Base-by-base conservation (phyloP, 2,113 vertebrate genomes). In the Platysternon megacephalum region DNA sequence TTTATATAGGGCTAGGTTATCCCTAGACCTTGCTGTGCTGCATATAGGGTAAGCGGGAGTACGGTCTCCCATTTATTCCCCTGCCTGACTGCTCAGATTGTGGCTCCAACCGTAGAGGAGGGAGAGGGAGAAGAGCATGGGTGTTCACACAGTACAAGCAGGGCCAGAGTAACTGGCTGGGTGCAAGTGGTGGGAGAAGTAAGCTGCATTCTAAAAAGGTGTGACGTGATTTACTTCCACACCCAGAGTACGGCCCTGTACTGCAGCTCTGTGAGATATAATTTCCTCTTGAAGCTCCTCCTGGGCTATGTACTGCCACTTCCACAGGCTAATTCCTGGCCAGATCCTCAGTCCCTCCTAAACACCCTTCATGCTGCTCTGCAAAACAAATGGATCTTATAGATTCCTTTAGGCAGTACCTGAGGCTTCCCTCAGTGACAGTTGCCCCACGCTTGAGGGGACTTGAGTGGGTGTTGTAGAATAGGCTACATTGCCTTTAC, bases 21-120 rank as follows among this genome's bases (percentile, higher is more conserved):
- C 11, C 11, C 13, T 61, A 29, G 91, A 1, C 0, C 28, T 93
- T 87, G 13, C 52, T 83, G 4, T 91, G 28, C 24, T 86, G 52
- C 48, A 55, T 7, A 72, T 2, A 88, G 22, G 72, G 17, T 1
- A 19, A 88, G 49, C 8, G 16, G 6, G 21, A 79, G 35, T 6
- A 84, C 90, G 1, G 4, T 32, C 52, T n/a, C 44, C 12, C 0
- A 0, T 14, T 1, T 0, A 11, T 32, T 94, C 81, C 74, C 19
- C 65, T 32, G 13, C 0, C 0, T 24, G 72, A 9, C 11, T 29
- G 12, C 74, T 72, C 17, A 0, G 0, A 28, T 5, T 81, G 3
- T 14, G 11, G 13, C 7, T 86, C 17, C 14, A 11, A 22, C 24
- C 22, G 2, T 26, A 24, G 3, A 32, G 8, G 56, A 87, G 19